A percentile compares a stretch with the other conserved stretches of the same genome.
Evolutionary conservation across 2,113 vertebrate genomes (phyloP).

Genomic region (Neomonachus schauinslandi): DNA sequence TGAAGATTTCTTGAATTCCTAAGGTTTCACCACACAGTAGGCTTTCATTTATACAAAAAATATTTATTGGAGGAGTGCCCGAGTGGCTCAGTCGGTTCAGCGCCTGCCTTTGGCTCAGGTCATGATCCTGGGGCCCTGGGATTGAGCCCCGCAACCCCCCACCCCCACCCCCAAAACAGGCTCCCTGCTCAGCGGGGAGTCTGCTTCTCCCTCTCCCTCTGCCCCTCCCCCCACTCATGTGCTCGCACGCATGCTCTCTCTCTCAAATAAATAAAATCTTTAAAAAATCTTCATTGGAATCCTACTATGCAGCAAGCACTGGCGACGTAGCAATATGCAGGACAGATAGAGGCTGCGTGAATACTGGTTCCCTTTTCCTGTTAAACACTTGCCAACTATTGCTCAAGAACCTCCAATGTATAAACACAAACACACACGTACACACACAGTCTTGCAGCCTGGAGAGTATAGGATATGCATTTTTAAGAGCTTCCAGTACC

Average conservation of each 20-base stretch:
- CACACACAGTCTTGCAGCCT: not conserved
- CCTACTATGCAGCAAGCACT: not conserved
- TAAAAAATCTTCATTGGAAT: not conserved
- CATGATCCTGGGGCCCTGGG: not conserved
- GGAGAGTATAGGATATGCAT: not conserved
- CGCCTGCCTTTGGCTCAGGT: not conserved
- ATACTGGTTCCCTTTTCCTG: slow-evolving; percentile 39
- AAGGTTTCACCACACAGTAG: not conserved
- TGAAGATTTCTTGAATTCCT: not conserved
- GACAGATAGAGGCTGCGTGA: not conserved
- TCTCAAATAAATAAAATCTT: not conserved
- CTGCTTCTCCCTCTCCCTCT: not conserved
- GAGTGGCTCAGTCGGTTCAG: not conserved
- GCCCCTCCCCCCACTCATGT: not conserved
- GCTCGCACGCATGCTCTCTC: no score
- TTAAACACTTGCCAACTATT: slow-evolving; percentile 10
- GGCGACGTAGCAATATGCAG: not conserved
- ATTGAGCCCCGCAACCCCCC: not conserved
- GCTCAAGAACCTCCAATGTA: not conserved
- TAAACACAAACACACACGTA: not conserved
- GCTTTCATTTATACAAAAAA: not conserved
- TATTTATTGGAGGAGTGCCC: not conserved
- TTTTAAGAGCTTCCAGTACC: not conserved
- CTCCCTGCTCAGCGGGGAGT: not conserved
- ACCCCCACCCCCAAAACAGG: not conserved